Evolutionary conservation across 2,888 invertebrate species (phyloP).

Genomic region (Drosophila putrida): DNA sequence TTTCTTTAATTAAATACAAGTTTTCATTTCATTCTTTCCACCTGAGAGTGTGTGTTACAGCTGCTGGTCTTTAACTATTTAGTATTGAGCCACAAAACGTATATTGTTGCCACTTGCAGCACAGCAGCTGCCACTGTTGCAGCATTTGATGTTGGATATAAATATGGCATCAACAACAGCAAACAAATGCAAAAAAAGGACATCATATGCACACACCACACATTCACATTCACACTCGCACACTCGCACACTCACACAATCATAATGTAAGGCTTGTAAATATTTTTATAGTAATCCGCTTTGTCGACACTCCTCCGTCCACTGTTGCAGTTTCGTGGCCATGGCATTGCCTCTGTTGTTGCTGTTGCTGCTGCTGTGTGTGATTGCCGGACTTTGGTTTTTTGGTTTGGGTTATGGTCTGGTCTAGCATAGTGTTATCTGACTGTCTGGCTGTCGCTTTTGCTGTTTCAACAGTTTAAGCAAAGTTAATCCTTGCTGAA

Average conservation of each 20-base stretch:
- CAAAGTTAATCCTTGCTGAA: slow-evolving; percentile 74
- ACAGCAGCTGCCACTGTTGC: slow-evolving; percentile 21
- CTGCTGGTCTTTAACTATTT: slow-evolving; percentile 53
- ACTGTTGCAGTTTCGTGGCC: background rate
- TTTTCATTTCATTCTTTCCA: slow-evolving; percentile 75
- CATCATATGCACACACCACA: slow-evolving; percentile 22
- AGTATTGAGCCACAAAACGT: slow-evolving; percentile 49
- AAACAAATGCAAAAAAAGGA: slow-evolving; percentile 48
- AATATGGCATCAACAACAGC: slow-evolving; percentile 43
- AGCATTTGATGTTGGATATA: slow-evolving; percentile 36
- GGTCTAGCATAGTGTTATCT: slow-evolving; percentile 19
- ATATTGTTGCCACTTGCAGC: slow-evolving; percentile 53
- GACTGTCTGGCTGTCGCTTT: slow-evolving; percentile 40
- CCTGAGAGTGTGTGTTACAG: slow-evolving; percentile 37
- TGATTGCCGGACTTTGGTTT: slow-evolving; percentile 42
- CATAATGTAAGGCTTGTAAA: slow-evolving; percentile 68
- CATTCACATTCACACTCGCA: background rate
- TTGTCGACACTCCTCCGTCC: slow-evolving; percentile 55
- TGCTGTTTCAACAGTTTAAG: slow-evolving; percentile 69
- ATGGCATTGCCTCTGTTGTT: slow-evolving; percentile 29
- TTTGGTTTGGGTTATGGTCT: slow-evolving; percentile 28
- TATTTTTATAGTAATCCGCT: slow-evolving; percentile 77
- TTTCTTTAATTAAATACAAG: slow-evolving; percentile 78
- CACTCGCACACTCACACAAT: slow-evolving; percentile 26
- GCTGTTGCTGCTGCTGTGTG: slow-evolving; percentile 22